phyloP scores from a whole-genome alignment of 2,888 invertebrate genomes.

The Strigamia maritima region DNA sequence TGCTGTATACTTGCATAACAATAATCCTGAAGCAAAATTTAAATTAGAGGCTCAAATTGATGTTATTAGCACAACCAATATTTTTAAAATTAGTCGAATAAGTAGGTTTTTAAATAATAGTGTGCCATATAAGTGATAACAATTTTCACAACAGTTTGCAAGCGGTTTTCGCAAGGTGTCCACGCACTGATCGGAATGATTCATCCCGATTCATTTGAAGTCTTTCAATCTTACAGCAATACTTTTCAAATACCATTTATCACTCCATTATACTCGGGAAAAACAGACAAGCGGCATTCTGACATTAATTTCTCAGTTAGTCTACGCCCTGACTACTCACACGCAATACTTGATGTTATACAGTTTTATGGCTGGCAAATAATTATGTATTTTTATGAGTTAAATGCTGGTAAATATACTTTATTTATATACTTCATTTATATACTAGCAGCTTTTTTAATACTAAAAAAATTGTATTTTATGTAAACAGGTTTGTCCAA shows the following conservation, averaged over 20 bases:
- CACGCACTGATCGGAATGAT: slow-evolving; percentile 87
- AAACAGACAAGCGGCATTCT: slow-evolving; percentile 77
- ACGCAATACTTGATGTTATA: slow-evolving; percentile 91
- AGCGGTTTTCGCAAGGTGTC: slow-evolving; percentile 83
- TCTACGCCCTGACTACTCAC: slow-evolving; percentile 92
- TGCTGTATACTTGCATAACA: background rate
- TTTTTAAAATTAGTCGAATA: slow-evolving; percentile 11
- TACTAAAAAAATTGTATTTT: background rate
- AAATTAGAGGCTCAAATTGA: slow-evolving; percentile 14
- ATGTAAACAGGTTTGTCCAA: background rate
- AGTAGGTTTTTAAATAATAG: background rate
- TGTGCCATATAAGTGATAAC: background rate
- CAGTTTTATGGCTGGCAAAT: slow-evolving; percentile 85
- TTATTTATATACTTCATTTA: background rate
- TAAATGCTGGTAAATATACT: slow-evolving; percentile 75
- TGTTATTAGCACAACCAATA: background rate
- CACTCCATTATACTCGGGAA: slow-evolving; percentile 90
- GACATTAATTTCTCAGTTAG: slow-evolving; percentile 65
- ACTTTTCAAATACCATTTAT: slow-evolving; percentile 94
- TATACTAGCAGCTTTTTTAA: too few species aligned
- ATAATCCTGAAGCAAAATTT: background rate
- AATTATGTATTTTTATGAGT: slow-evolving; percentile 85
- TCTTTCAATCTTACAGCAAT: slow-evolving; percentile 87
- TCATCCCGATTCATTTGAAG: slow-evolving; percentile 87
- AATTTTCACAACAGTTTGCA: slow-evolving; percentile 67